Evolutionary conservation across 2,113 vertebrate genomes (phyloP).

Genomic region (Hippocampus barbouri): DNA sequence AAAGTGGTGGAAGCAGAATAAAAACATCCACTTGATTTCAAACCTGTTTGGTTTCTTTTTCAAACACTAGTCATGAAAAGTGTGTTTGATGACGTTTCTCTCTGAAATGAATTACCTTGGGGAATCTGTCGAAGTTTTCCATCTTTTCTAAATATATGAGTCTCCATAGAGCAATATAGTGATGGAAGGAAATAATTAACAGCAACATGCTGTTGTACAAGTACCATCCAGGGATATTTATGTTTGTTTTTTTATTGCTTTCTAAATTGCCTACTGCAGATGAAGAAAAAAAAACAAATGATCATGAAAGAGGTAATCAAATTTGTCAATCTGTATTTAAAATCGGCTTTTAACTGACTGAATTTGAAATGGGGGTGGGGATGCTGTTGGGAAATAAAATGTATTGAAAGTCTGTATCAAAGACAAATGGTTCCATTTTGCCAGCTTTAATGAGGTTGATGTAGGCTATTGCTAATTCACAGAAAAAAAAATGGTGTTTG

Average conservation of each 20-base stretch:
- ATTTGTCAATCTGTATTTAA: neutral
- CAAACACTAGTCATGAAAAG: constrained; percentile 37
- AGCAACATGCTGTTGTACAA: constrained; percentile 34
- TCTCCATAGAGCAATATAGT: constrained; percentile 26
- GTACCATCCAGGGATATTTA: constrained; percentile 34
- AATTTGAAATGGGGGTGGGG: neutral
- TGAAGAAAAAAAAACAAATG: neutral
- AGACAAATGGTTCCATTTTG: constrained; percentile 24
- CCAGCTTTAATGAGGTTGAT: constrained; percentile 34
- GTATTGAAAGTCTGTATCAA: constrained; percentile 6
- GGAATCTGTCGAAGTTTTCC: constrained; percentile 31
- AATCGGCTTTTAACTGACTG: neutral
- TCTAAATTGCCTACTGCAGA: constrained; percentile 4
- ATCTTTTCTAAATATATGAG: constrained; percentile 17
- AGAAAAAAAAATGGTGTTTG: constrained; percentile 42
- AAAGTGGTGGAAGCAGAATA: constrained; percentile 10
- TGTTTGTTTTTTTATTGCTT: constrained; percentile 10
- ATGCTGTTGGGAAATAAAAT: neutral
- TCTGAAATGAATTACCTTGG: constrained; percentile 50
- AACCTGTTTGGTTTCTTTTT: neutral
- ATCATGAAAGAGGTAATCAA: neutral
- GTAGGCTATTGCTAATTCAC: constrained; percentile 44
- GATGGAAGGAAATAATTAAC: constrained; percentile 55
- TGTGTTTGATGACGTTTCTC: constrained; percentile 20
- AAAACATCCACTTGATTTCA: constrained; percentile 14